Evolutionary conservation across 2,888 invertebrate genomes (phyloP), one percentile per base, ranked within the genome.

Genomic region (Sesia apiformis): DNA sequence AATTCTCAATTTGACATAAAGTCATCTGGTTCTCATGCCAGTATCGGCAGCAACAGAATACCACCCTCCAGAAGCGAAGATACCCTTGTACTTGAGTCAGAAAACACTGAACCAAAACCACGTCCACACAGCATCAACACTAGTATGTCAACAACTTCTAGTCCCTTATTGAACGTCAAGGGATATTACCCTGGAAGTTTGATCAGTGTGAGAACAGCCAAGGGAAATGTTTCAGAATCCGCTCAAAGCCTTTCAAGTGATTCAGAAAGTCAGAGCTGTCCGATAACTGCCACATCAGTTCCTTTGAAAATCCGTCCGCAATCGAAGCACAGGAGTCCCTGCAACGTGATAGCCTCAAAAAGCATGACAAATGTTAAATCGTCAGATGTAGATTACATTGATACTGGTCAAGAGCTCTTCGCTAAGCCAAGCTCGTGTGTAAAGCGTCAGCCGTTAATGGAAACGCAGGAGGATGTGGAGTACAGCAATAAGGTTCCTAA

Each of bases 41-140:
- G 78, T 73, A 85, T 78, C 62, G 78, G 59, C 60, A 90, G 63
- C 66, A 85, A 54, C 62, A 90, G 94, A 41, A 78, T 95, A 53
- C 94, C 94, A 4, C 94, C 95, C 0, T 95, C 95, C 0, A 91
- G 94, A 52, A 96, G 95, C 59, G 96, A 96, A 72, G 96, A 96
- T 67, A 94, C 94, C 0, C 78, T 96, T 4, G 90, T 91, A 0
- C 69, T 85, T 0, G 81, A 89, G 63, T 82, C 83, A 57, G 82
- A 87, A 59, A 84, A 70, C 53, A 64, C 75, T 0, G 76, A 84
- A 63, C 70, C 90, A 0, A 91, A 92, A 52, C 88, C 91, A 50
- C 88, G 92, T 58, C 90, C 91, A 3, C 91, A 91, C 60, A 91
- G 92, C 52, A 90, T 91, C 59, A 86, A 84, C 57, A 86, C 92